Evolutionary conservation across 2,888 invertebrate species (phyloP).

Genomic region (Cryptus armator): DNA sequence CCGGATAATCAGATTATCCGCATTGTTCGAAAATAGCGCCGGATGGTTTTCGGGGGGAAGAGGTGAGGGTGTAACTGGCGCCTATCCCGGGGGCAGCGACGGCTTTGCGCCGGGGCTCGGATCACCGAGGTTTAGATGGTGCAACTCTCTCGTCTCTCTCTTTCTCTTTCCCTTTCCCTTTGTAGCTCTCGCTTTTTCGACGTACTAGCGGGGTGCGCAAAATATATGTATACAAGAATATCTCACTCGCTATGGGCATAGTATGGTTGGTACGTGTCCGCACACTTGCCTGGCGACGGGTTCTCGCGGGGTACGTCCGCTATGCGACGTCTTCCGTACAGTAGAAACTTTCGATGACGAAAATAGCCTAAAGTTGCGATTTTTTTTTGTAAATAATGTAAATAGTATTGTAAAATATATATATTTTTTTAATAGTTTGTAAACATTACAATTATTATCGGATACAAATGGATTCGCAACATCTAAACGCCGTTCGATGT

Average conservation of each 20-base stretch:
- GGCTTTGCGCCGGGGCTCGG: slow-evolving; percentile 52
- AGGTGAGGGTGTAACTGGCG: slow-evolving; percentile 19
- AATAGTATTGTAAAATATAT: not conserved
- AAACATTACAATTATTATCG: too few relatives aligned
- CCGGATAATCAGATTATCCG: slow-evolving; percentile 56
- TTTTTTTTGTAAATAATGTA: not conserved
- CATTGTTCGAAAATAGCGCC: slow-evolving; percentile 53
- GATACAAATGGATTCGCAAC: too few relatives aligned
- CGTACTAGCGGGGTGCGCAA: slow-evolving; percentile 39
- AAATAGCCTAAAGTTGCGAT: not conserved
- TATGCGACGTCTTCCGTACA: slow-evolving; percentile 37
- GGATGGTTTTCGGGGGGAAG: slow-evolving; percentile 21
- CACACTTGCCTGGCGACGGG: slow-evolving; percentile 74
- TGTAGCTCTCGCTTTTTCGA: slow-evolving; percentile 41
- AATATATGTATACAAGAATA: slow-evolving; percentile 18
- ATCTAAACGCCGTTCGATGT: too few relatives aligned
- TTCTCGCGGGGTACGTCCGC: slow-evolving; percentile 27
- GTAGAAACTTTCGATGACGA: not conserved
- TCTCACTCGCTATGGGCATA: slow-evolving; percentile 19
- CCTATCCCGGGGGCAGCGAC: slow-evolving; percentile 9
- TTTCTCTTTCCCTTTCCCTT: slow-evolving; percentile 37
- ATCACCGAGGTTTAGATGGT: slow-evolving; percentile 52
- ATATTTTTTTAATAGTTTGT: not conserved
- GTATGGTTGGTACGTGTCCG: slow-evolving; percentile 38
- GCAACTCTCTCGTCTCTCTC: slow-evolving; percentile 54